Conservation (phyloP, 2,888 invertebrate genomes). For the Muscina levida region DNA sequence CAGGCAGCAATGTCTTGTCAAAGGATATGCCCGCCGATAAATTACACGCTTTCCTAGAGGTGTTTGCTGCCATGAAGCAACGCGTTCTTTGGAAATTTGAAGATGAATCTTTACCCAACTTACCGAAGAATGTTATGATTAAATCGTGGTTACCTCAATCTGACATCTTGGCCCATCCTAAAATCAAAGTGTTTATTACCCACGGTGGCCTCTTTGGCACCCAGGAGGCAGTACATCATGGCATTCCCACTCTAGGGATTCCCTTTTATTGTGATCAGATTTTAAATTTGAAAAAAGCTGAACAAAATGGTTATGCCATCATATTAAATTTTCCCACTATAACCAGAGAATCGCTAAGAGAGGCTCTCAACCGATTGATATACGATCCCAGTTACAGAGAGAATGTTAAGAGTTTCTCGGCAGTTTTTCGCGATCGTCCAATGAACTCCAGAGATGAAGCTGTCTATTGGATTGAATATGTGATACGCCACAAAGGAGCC, state of each 20-base stretch:
- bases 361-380: slow-evolving; percentile 74
- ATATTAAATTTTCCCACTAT: slow-evolving; percentile 74
- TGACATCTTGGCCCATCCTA: slow-evolving; percentile 80
- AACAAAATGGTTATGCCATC: slow-evolving; percentile 75
- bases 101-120: slow-evolving; percentile 73
- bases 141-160: slow-evolving; percentile 81
- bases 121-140: slow-evolving; percentile 79
- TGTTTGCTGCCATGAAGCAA: slow-evolving; percentile 78
- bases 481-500: slow-evolving; percentile 77
- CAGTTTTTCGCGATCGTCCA: slow-evolving; percentile 76
- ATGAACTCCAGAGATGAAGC: slow-evolving; percentile 75
- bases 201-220: slow-evolving; percentile 79
- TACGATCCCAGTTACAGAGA: slow-evolving; percentile 75
- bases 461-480: slow-evolving; percentile 79
- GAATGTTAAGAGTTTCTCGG: slow-evolving; percentile 72
- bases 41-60: slow-evolving; percentile 76
- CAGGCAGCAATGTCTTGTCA: slow-evolving; percentile 79
- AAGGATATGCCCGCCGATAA: slow-evolving; percentile 78
- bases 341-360: slow-evolving; percentile 73
- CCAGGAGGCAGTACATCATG: slow-evolving; percentile 78
- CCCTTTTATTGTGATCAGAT: slow-evolving; percentile 80
- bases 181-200: slow-evolving; percentile 79
- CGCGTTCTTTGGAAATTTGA: slow-evolving; percentile 80
- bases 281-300: slow-evolving; percentile 76
- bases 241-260: slow-evolving; percentile 80